Conservation (phyloP, 2,888 invertebrate genomes). For the Ephialtes manifestator region DNA sequence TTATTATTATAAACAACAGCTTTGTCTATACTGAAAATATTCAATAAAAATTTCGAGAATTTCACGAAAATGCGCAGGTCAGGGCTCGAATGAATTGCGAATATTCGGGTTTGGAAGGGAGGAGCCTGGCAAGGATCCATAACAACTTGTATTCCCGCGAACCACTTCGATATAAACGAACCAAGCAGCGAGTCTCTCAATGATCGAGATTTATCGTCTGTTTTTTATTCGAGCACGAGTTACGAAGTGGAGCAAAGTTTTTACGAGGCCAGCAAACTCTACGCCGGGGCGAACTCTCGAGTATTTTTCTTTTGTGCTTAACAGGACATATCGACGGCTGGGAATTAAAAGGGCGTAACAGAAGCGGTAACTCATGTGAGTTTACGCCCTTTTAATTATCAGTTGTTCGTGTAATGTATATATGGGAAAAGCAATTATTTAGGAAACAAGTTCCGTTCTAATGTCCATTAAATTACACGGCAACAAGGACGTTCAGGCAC, state of each 20-base stretch:
- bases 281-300: background rate
- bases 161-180: background rate
- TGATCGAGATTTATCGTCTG: constrained; percentile 58
- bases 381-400: background rate
- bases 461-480: background rate
- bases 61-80: constrained; percentile 48
- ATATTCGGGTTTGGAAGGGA: constrained; percentile 18
- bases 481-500: background rate
- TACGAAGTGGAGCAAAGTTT: constrained; percentile 58
- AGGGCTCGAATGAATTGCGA: constrained; percentile 19
- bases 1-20: no score
- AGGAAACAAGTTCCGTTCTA: background rate
- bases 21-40: no score
- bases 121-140: constrained; percentile 59
- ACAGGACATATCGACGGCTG: background rate
- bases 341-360: background rate
- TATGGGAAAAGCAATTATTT: background rate
- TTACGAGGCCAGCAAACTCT: constrained; percentile 51
- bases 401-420: background rate
- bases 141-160: constrained; percentile 32
- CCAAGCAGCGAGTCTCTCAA: background rate
- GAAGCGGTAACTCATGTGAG: background rate
- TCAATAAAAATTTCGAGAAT: background rate
- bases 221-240: constrained; percentile 28
- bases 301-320: background rate